Evolutionary conservation across 2,888 invertebrate genomes (phyloP), one percentile per base, ranked within the genome.

Genomic region (Rhynchonema sp.): DNA sequence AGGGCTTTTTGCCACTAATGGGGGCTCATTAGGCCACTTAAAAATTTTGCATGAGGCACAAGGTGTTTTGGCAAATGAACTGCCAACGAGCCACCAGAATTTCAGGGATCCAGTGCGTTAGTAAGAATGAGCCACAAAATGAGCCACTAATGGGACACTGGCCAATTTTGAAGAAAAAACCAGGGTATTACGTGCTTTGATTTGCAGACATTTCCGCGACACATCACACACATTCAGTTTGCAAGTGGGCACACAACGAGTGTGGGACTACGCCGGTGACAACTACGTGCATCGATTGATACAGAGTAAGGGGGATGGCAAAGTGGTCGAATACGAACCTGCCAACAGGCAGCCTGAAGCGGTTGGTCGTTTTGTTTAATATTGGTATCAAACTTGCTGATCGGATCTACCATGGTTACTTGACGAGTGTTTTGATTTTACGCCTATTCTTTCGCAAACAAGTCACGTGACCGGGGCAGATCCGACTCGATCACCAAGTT

Each of bases 181-280:
- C 9, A 55, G 6, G 28, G 6, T 27, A 3, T 55, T 25, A 38
- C 38, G 38, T 52, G 20, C 6, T 1, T 1, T 6, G 6, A 17
- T 61, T 61, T 65, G 9, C 55, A 86, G 87, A 62, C 98, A 99
- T 74, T 98, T 88, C 76, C 79, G 86, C 60, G 86, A 87, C 60
- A 92, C 98, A 0, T 87, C 90, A 66, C 98, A 99, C 75, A 92
- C 92, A 25, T 99, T 91, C 72, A 89, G 94, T 3, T 82, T 99
- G 80, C 92, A 98, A 53, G 61, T 96, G 61, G 94, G 92, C 1
- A 66, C 68, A 3, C 90, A 92, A 71, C 80, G 91, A 58, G 98
- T 99, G 0, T 99, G 99, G 99, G 99, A 99, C 73, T 99, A 99
- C 74, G 92, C 92, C 58, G 94, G 94, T 66, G 91, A 92, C 75